Evolutionary conservation across 2,888 invertebrate genomes (phyloP).

Genomic region (Ellobium chinense): DNA sequence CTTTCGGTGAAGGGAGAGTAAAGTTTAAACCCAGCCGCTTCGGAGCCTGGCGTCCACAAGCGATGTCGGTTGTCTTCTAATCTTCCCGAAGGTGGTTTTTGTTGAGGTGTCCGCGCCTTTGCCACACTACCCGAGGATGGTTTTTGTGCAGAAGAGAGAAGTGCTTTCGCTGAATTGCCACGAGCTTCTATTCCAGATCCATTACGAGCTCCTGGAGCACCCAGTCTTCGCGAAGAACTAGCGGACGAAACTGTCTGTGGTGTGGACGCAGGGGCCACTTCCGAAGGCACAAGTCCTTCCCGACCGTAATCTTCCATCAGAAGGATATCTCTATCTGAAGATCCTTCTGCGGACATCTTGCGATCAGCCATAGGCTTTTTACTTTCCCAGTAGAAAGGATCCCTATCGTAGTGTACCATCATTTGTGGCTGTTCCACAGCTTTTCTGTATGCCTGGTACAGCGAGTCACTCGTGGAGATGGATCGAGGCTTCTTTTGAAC

Average conservation of each 20-base stretch:
- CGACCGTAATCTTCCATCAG: neutral
- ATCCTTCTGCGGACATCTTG: neutral
- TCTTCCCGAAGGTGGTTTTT: neutral
- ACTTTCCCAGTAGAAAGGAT: neutral
- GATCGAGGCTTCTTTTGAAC: neutral
- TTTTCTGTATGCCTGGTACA: neutral
- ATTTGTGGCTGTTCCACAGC: neutral
- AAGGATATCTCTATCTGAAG: neutral
- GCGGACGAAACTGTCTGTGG: neutral
- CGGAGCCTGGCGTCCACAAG: constrained; percentile 6
- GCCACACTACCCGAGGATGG: no score
- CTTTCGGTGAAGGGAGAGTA: constrained; percentile 24
- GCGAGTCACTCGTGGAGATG: neutral
- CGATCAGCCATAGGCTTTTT: neutral
- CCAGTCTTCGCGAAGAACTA: neutral
- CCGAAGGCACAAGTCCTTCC: neutral
- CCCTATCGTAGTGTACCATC: constrained; percentile 14
- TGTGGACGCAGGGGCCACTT: neutral
- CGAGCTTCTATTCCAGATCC: neutral
- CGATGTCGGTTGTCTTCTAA: neutral
- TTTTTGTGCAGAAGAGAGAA: neutral
- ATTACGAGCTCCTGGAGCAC: neutral
- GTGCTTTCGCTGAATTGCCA: neutral
- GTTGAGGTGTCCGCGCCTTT: neutral
- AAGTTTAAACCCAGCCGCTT: constrained; percentile 18